Evolutionary conservation across 1,140 invertebrate genomes (phyloP).

Genomic region (Drosophila nigromelanica): DNA sequence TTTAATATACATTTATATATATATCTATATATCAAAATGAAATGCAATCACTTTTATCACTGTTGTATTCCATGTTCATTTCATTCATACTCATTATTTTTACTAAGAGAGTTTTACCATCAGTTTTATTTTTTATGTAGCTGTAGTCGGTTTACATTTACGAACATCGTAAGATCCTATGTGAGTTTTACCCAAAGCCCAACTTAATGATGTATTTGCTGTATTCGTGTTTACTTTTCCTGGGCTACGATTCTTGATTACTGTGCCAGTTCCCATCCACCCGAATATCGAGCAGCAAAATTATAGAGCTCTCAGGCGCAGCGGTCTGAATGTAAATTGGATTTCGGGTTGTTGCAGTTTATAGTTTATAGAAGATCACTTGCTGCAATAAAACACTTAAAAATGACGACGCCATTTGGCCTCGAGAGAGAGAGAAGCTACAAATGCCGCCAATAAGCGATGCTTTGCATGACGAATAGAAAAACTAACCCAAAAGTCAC

Average conservation of each 20-base stretch:
- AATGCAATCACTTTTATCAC: no score
- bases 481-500: constrained; percentile 82
- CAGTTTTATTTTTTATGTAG: constrained; percentile 4
- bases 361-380: constrained; percentile 71
- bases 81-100: neutral
- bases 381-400: constrained; percentile 76
- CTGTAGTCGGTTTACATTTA: neutral
- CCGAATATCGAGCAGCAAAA: constrained; percentile 44
- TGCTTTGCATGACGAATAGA: constrained; percentile 81
- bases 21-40: no score
- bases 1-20: no score
- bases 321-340: constrained; percentile 28
- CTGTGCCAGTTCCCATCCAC: constrained; percentile 36
- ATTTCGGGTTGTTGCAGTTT: constrained; percentile 43
- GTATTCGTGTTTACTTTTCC: constrained; percentile 32
- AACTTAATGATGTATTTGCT: constrained; percentile 15
- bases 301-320: constrained; percentile 34
- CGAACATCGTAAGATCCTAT: constrained; percentile 16
- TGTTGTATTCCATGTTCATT: no score
- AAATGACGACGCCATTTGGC: constrained; percentile 56
- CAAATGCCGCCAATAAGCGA: constrained; percentile 61
- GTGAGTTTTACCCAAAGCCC: constrained; percentile 2
- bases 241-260: constrained; percentile 22
- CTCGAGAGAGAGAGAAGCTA: constrained; percentile 35
- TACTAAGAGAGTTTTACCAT: neutral